These are phyloP conservation scores for Hippocampus kuda DNA, from an alignment of 2,797 vertebrate species.

Conservation along the genomic window DNA sequence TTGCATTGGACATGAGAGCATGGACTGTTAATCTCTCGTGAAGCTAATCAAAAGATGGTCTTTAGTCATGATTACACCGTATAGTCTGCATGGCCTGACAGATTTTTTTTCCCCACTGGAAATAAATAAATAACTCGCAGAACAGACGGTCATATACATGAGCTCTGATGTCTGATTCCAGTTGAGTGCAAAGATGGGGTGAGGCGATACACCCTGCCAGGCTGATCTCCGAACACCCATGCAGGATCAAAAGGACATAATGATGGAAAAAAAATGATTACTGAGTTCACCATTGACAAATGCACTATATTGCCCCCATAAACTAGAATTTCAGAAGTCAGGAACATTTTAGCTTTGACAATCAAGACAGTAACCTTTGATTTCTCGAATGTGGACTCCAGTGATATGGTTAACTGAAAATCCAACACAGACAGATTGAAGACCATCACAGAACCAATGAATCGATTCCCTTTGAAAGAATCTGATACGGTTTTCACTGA, in stretches of 20 bases:
- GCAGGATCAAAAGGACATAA: constrained; percentile 17
- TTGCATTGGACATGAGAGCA: constrained; percentile 16
- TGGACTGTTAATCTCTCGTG: constrained; percentile 41
- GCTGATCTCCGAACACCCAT: constrained; percentile 1
- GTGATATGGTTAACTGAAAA: background rate
- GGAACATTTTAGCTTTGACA: background rate
- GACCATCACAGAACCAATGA: background rate
- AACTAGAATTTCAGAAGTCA: background rate
- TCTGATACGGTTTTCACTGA: constrained; percentile 10
- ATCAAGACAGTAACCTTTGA: background rate
- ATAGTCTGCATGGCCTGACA: constrained; percentile 16
- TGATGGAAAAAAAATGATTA: constrained; percentile 2
- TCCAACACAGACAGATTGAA: background rate
- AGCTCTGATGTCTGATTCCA: constrained; percentile 18
- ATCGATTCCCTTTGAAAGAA: background rate
- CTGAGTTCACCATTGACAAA: background rate
- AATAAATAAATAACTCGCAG: background rate
- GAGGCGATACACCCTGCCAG: constrained; percentile 23
- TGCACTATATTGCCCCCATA: background rate
- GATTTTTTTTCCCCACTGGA: background rate
- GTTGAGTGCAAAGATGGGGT: constrained; percentile 28
- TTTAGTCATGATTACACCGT: constrained; percentile 21
- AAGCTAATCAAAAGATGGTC: constrained; percentile 45
- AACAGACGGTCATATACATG: constrained; percentile 18
- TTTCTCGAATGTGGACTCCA: background rate